A percentile compares a stretch with the other conserved stretches of the same genome.
These are phyloP conservation scores for Acromyrmex echinatior DNA, from an alignment of 1,140 invertebrate genomes.

Conservation along the genomic window DNA sequence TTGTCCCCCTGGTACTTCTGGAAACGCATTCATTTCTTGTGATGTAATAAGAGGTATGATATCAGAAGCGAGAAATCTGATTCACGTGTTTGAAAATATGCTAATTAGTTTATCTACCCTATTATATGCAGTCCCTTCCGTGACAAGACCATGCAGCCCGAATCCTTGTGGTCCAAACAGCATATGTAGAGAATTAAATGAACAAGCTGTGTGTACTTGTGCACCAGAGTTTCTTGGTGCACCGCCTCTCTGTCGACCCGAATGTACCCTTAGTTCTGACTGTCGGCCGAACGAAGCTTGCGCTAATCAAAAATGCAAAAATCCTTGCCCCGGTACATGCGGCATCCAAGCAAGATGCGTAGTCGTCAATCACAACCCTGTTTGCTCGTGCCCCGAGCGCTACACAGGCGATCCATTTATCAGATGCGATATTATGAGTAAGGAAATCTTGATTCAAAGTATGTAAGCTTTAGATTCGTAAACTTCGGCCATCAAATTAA, in stretches of 20 bases:
- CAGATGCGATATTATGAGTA: constrained; percentile 84
- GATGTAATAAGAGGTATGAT: constrained; percentile 82
- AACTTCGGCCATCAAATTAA: not conserved
- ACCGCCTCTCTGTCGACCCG: constrained; percentile 91
- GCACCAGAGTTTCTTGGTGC: constrained; percentile 91
- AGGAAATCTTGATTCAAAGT: constrained; percentile 49
- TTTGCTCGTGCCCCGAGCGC: constrained; percentile 88
- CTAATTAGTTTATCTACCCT: constrained; percentile 13
- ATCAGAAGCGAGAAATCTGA: constrained; percentile 83
- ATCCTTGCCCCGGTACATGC: constrained; percentile 92
- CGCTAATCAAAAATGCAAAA: constrained; percentile 90
- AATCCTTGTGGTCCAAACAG: constrained; percentile 93
- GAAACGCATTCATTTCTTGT: constrained; percentile 90
- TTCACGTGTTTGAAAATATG: not conserved
- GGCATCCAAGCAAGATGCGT: constrained; percentile 89
- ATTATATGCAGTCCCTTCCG: constrained; percentile 74
- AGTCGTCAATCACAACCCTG: constrained; percentile 90
- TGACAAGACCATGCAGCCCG: constrained; percentile 89
- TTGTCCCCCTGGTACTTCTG: constrained; percentile 90
- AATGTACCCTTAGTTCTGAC: constrained; percentile 90
- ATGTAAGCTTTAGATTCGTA: not conserved
- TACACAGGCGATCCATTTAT: constrained; percentile 89
- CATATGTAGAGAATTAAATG: constrained; percentile 90
- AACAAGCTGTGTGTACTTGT: constrained; percentile 91
- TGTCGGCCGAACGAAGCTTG: constrained; percentile 90